A percentile compares a stretch with the other conserved stretches of the same genome.
phyloP scores from a whole-genome alignment of 2,888 invertebrate species.

The Notodonta dromedarius region DNA sequence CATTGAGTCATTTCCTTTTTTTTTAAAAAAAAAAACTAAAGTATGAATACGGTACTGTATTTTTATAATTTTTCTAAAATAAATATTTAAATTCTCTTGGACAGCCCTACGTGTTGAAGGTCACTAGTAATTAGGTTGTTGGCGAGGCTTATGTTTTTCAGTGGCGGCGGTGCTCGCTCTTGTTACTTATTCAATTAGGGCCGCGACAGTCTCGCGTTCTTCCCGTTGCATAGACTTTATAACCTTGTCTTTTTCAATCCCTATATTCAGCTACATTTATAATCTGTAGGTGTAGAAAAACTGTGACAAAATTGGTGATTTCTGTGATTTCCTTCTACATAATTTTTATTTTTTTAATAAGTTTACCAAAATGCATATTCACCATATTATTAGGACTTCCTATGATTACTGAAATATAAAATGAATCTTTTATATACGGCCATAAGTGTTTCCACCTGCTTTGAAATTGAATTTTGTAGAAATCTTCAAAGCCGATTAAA shows the following conservation, averaged over 20 bases:
- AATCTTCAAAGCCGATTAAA: background rate
- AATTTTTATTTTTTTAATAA: too few relatives aligned
- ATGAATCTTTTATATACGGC: too few relatives aligned
- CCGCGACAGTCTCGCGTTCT: slow-evolving; percentile 36
- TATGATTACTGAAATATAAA: too few relatives aligned
- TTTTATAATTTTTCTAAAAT: too few relatives aligned
- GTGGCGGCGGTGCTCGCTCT: slow-evolving; percentile 54
- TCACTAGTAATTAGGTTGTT: slow-evolving; percentile 72
- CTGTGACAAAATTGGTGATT: too few relatives aligned
- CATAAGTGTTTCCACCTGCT: too few relatives aligned
- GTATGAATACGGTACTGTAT: too few relatives aligned
- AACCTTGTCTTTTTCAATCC: slow-evolving; percentile 14
- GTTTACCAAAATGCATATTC: too few relatives aligned
- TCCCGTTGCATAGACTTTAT: slow-evolving; percentile 35
- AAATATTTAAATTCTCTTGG: background rate
- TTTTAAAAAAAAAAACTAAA: too few relatives aligned
- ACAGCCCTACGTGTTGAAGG: slow-evolving; percentile 49
- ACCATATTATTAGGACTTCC: too few relatives aligned
- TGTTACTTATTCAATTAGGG: slow-evolving; percentile 67
- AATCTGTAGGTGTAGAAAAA: background rate
- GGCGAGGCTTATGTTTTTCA: slow-evolving; percentile 67
- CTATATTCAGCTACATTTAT: background rate
- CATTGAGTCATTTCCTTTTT: too few relatives aligned
- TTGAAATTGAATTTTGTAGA: background rate
- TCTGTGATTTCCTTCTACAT: too few relatives aligned